Base-by-base conservation (phyloP, 2,797 vertebrate genomes). In the Acrossocheilus fasciatus region DNA sequence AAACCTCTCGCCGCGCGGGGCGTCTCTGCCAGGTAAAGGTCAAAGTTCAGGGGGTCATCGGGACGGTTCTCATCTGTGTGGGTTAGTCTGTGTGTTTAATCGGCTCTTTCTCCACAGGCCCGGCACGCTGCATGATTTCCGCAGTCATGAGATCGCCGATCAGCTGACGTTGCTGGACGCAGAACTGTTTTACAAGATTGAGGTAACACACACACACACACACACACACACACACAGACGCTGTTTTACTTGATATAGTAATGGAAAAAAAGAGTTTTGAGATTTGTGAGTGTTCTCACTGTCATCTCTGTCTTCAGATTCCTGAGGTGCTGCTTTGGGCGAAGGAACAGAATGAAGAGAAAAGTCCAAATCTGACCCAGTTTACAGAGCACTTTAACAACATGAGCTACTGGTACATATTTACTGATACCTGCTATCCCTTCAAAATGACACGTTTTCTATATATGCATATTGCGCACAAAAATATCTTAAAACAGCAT, bases 321-420 rank as follows among this genome's bases (percentile, higher is more conserved):
- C 98, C 98, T 0, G 98, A 99, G 93, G 98, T 99, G 87, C 92
- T 99, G 90, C 97, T 99, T 81, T 99, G 98, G 98, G 98, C 98
- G 0, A 99, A 99, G 92, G 98, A 99, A 90, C 98, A 99, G 94
- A 99, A 99, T 17, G 98, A 99, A 91, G 98, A 99, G 93, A 99
- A 99, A 92, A 99, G 98, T 92, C 98, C 98, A 2, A 99, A 99
- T 91, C 92, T 99, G 93, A 99, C 98, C 2, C 98, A 99, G 95
- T 99, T 99, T 94, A 99, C 98, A 23, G 98, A 99, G 96, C 98
- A 99, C 96, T 99, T 99, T 97, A 99, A 99, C 96, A 99, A 99
- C 95, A 99, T 99, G 98, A 99, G 98, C 92, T 99, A 99, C 92
- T 99, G 98, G 98, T 99, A 95, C 95, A 85, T 41, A 39, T 70